phyloP scores from a whole-genome alignment of 2,113 vertebrate species.

The Anarhynchus alexandrinus region DNA sequence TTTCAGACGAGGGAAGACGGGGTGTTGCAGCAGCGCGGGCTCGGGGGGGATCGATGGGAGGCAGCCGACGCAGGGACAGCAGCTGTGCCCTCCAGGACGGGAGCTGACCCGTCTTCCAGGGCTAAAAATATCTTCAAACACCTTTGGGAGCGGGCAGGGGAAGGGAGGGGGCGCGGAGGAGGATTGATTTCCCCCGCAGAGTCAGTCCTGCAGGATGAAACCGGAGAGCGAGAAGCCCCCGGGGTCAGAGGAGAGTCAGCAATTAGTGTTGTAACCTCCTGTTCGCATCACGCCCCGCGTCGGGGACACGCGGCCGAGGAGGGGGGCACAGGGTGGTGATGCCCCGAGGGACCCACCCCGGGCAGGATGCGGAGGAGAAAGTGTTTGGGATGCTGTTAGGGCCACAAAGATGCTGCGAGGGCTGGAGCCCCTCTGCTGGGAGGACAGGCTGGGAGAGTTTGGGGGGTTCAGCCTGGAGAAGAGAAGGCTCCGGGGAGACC shows the following conservation, averaged over 20 bases:
- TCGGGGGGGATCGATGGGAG: neutral
- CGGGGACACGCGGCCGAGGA: neutral
- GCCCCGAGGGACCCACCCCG: neutral
- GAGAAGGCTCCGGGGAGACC: too few species aligned
- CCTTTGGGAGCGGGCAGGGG: neutral
- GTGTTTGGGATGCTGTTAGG: neutral
- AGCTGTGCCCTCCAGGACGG: neutral
- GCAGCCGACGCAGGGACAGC: neutral
- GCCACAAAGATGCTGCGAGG: too few species aligned
- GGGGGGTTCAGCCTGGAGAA: too few species aligned
- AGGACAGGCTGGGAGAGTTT: too few species aligned
- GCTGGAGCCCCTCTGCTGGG: too few species aligned
- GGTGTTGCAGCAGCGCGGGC: rapidly evolving
- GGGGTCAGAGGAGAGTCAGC: conserved; percentile 29
- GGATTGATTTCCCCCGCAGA: conserved; percentile 8
- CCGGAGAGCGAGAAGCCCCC: neutral
- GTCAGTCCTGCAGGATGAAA: conserved; percentile 21
- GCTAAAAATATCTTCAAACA: conserved; percentile 16
- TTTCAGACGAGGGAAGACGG: rapidly evolving
- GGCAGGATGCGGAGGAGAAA: neutral
- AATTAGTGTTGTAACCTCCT: neutral
- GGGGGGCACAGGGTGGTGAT: neutral
- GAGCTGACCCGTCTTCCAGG: neutral
- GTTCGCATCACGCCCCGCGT: neutral
- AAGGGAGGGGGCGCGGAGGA: neutral